A percentile compares a stretch with the other conserved stretches of the same genome.
phyloP scores from a whole-genome alignment of 2,797 vertebrate genomes.

The Erethizon dorsatum region DNA sequence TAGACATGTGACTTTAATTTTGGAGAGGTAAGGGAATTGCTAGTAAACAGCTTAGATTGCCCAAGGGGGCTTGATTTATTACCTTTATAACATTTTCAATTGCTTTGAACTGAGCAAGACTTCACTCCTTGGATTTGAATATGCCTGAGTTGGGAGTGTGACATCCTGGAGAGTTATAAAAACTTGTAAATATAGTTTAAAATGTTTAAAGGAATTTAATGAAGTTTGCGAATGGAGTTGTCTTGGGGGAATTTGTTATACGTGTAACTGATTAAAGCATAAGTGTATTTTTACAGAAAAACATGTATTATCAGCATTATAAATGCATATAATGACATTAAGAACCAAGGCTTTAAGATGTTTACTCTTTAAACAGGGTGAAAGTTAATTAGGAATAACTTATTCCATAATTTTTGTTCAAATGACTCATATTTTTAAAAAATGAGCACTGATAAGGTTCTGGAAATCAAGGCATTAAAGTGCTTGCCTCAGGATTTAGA shows the following conservation, averaged over 20 bases:
- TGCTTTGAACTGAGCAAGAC: background rate
- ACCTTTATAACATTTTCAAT: background rate
- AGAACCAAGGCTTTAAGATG: background rate
- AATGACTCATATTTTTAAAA: background rate
- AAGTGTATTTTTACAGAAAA: constrained; percentile 18
- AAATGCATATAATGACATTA: background rate
- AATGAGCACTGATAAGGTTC: background rate
- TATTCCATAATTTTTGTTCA: background rate
- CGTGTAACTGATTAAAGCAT: constrained; percentile 12
- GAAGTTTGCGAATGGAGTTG: background rate
- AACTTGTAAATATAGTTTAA: background rate
- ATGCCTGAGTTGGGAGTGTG: background rate
- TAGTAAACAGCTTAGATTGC: background rate
- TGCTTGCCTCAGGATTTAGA: background rate
- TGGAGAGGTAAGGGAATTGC: background rate
- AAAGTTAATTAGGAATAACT: constrained; percentile 13
- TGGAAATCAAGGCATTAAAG: background rate
- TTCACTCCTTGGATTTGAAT: background rate
- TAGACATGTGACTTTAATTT: background rate
- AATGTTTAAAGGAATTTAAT: constrained; percentile 57
- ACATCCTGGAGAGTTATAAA: background rate
- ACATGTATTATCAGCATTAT: background rate
- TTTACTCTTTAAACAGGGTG: background rate
- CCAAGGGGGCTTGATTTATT: background rate
- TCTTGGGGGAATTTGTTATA: background rate